phyloP scores from a whole-genome alignment of 2,113 vertebrate species.

The Alethe diademata region DNA sequence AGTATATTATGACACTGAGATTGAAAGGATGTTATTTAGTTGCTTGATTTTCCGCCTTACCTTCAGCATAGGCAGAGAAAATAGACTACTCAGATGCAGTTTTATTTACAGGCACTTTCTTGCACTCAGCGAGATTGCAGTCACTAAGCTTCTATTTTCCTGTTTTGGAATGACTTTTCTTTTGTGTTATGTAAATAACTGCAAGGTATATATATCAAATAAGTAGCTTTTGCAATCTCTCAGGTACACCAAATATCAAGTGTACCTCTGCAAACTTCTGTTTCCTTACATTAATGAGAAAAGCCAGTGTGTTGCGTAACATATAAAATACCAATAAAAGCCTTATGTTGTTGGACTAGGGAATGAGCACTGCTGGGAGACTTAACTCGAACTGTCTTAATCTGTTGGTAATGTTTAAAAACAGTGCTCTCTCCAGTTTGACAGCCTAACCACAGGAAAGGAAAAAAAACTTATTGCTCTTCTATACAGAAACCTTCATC shows the following conservation, averaged over 20 bases:
- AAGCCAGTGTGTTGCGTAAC: background rate
- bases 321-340: background rate
- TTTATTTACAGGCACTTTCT: slow-evolving; percentile 9
- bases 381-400: background rate
- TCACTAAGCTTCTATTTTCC: background rate
- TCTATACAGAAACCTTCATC: background rate
- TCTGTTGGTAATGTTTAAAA: background rate
- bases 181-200: slow-evolving; percentile 30
- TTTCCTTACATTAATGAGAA: background rate
- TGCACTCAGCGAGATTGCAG: background rate
- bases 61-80: background rate
- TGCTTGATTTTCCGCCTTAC: background rate
- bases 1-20: background rate
- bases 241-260: background rate
- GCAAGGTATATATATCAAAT: background rate
- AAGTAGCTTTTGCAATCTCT: background rate
- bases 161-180: background rate
- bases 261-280: background rate
- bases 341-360: background rate
- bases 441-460: background rate
- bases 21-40: background rate
- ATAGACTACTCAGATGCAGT: background rate
- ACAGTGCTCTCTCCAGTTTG: background rate
- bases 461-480: background rate
- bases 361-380: background rate